Conservation (phyloP, 30 jellyfish, hydroid and myxozoan genomes). For the Phacellophora camtschatica region DNA sequence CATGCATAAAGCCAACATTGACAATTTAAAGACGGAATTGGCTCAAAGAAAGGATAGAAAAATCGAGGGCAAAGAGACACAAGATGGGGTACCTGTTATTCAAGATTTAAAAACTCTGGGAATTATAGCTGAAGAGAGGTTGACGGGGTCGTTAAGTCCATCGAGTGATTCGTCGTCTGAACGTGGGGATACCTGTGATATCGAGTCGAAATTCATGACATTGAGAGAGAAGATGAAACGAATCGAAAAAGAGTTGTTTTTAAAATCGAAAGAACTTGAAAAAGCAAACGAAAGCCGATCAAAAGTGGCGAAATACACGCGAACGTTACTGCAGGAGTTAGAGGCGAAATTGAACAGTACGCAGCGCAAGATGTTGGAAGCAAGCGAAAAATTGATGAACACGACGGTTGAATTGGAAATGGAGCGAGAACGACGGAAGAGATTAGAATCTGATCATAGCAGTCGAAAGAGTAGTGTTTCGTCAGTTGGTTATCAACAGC, state of each 20-base stretch:
- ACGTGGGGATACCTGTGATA: conserved; percentile 75
- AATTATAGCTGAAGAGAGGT: conserved; percentile 42
- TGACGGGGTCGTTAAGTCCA: conserved; percentile 31
- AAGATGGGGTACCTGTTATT: conserved; percentile 19
- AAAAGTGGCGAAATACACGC: conserved; percentile 96
- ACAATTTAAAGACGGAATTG: conserved; percentile 57
- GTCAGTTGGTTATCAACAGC: conserved; percentile 41
- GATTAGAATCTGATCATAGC: conserved; percentile 70
- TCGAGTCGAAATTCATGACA: conserved; percentile 77
- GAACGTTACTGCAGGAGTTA: conserved; percentile 93
- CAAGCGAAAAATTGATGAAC: conserved; percentile 71
- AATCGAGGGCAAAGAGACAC: background rate
- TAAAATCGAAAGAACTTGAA: conserved; percentile 94
- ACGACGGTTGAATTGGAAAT: conserved; percentile 72
- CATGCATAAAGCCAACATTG: conserved; percentile 81
- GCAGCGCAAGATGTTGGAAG: conserved; percentile 69
- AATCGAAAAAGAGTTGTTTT: conserved; percentile 84
- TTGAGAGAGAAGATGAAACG: conserved; percentile 83
- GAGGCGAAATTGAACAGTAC: conserved; percentile 88
- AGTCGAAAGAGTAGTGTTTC: conserved; percentile 75
- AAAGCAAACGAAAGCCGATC: conserved; percentile 99
- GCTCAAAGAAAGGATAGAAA: background rate
- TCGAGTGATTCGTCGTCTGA: conserved; percentile 31
- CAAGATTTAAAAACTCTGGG: conserved; percentile 36
- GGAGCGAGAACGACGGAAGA: conserved; percentile 79